A percentile compares a stretch with the other conserved stretches of the same genome.
Evolutionary conservation across 2,888 invertebrate species (phyloP).

Genomic region (Pedicia rivosa): DNA sequence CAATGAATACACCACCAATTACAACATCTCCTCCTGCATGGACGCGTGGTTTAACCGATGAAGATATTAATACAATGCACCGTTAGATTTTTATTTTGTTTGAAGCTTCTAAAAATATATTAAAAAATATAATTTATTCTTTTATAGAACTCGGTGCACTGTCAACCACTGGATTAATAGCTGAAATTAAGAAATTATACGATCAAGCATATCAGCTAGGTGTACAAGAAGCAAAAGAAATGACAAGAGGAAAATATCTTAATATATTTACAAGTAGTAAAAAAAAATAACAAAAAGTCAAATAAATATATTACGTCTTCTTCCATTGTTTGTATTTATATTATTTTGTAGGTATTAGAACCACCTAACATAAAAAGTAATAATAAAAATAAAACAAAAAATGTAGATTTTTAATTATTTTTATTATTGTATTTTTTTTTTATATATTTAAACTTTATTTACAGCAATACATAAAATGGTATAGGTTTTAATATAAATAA

Average conservation of each 20-base stretch:
- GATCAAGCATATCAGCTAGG: conserved; percentile 90
- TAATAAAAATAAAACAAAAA: too few relatives aligned
- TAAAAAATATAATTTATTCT: conserved; percentile 5
- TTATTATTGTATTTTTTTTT: too few relatives aligned
- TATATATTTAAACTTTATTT: too few relatives aligned
- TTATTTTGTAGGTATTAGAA: too few relatives aligned
- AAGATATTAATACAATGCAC: conserved; percentile 59
- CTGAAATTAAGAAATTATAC: conserved; percentile 87
- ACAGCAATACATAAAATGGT: too few relatives aligned
- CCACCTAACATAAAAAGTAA: too few relatives aligned
- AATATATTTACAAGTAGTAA: conserved; percentile 49
- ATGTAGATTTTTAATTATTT: too few relatives aligned
- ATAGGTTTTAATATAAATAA: too few relatives aligned
- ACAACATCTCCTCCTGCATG: conserved; percentile 40
- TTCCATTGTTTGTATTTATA: too few relatives aligned
- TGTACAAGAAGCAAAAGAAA: conserved; percentile 87
- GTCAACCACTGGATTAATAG: conserved; percentile 67
- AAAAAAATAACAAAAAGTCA: too few relatives aligned
- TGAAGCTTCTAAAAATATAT: background rate
- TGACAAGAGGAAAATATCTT: conserved; percentile 89
- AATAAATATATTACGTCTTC: too few relatives aligned
- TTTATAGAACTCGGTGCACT: conserved; percentile 52
- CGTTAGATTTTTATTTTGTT: conserved; percentile 39
- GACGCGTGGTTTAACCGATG: conserved; percentile 49
- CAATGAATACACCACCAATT: conserved; percentile 41